phyloP scores from a whole-genome alignment of 2,888 invertebrate genomes.

The Caradrina clavipalpis region DNA sequence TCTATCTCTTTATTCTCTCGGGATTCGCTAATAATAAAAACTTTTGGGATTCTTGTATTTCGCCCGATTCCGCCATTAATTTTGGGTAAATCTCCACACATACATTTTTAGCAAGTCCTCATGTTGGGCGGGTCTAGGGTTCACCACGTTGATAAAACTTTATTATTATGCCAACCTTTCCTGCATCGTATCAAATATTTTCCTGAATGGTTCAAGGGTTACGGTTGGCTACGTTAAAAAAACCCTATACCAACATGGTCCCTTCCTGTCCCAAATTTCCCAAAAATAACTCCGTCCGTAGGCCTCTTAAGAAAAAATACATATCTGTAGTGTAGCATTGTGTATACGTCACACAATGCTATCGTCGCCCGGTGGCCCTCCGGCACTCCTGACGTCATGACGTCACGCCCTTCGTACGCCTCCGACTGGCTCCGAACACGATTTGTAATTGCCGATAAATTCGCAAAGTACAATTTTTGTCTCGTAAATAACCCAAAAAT shows the following conservation, averaged over 20 bases:
- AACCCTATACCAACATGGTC: background rate
- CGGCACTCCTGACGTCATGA: constrained; percentile 59
- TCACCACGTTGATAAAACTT: no score
- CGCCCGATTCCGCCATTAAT: background rate
- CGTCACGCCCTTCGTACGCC: constrained; percentile 51
- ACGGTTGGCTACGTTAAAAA: background rate
- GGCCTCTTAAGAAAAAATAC: background rate
- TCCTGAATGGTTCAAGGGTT: background rate
- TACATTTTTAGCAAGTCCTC: background rate
- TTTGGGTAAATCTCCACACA: background rate
- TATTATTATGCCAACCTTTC: background rate
- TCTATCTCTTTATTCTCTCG: constrained; percentile 4
- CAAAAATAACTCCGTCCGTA: background rate
- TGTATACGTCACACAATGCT: constrained; percentile 26
- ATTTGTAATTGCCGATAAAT: constrained; percentile 65
- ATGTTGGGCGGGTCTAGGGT: background rate
- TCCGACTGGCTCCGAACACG: constrained; percentile 46
- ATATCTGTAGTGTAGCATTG: constrained; percentile 19
- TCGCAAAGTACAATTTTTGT: constrained; percentile 64
- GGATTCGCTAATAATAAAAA: background rate
- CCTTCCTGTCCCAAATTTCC: background rate
- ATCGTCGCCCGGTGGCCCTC: constrained; percentile 37
- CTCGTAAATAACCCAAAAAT: constrained; percentile 67
- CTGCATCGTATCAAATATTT: background rate
- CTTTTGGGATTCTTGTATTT: background rate